phyloP scores from a whole-genome alignment of 1,140 invertebrate species.

The Vanessa atalanta region DNA sequence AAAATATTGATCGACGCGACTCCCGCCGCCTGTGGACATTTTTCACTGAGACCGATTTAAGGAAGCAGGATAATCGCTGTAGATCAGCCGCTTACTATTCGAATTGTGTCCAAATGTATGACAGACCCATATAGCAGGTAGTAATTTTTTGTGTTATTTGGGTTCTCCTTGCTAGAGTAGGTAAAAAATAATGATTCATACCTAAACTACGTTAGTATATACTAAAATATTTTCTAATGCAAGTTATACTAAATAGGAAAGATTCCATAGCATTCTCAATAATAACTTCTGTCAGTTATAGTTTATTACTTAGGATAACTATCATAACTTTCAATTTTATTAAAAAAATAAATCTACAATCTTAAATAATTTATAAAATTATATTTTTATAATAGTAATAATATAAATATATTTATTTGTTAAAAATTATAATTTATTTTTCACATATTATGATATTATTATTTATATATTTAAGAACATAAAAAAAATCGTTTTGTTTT shows the following conservation, averaged over 20 bases:
- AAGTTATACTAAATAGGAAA: background rate
- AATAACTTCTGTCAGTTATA: background rate
- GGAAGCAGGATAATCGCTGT: slow-evolving; percentile 68
- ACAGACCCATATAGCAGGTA: slow-evolving; percentile 67
- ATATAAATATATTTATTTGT: too few relatives aligned
- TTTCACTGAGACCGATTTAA: slow-evolving; percentile 61
- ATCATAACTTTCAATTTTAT: too few relatives aligned
- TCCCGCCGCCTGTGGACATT: slow-evolving; percentile 67
- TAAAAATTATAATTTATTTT: too few relatives aligned
- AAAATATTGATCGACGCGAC: slow-evolving; percentile 78
- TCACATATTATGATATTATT: too few relatives aligned
- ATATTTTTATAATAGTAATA: too few relatives aligned
- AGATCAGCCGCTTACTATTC: slow-evolving; percentile 65
- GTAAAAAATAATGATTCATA: slow-evolving; percentile 52
- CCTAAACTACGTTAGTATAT: slow-evolving; percentile 26
- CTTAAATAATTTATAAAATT: too few relatives aligned
- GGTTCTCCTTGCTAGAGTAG: slow-evolving; percentile 51
- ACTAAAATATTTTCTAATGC: background rate
- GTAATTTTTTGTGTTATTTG: slow-evolving; percentile 74
- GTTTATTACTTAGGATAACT: too few relatives aligned
- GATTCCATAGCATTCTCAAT: background rate
- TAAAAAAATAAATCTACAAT: too few relatives aligned
- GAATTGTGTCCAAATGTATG: slow-evolving; percentile 64
- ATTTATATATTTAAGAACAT: too few relatives aligned
- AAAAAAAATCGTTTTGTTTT: too few relatives aligned